Percentiles rank a stretch among this genome's conserved stretches.
These are phyloP conservation scores for Acropternis orthonyx DNA, from an alignment of 2,797 vertebrate genomes.

Conservation along the genomic window DNA sequence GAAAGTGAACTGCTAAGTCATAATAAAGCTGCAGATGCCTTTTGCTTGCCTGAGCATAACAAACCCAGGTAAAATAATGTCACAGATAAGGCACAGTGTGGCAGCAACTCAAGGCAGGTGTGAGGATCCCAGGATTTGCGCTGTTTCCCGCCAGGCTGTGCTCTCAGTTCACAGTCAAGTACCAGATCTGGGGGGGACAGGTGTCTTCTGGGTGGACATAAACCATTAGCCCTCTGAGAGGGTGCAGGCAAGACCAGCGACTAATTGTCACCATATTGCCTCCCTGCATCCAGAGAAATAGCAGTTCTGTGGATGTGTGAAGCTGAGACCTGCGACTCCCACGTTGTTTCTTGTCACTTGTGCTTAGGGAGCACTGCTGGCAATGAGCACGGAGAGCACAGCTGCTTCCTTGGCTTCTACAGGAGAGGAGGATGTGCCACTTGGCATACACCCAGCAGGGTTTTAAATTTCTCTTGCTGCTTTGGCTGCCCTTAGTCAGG, in stretches of 20 bases:
- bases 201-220: not conserved
- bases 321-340: not conserved
- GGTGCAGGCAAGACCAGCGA: not conserved
- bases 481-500: not conserved
- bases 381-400: not conserved
- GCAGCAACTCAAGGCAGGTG: not conserved
- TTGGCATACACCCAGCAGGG: not conserved
- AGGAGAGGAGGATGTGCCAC: not conserved
- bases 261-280: fast-evolving
- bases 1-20: not conserved
- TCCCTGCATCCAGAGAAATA: not conserved
- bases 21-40: not conserved
- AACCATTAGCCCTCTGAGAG: not conserved
- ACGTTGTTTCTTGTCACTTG: not conserved
- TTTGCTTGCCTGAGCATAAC: not conserved
- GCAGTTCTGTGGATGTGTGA: not conserved
- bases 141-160: not conserved
- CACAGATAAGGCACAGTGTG: not conserved
- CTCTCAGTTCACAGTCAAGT: not conserved
- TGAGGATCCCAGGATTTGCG: not conserved
- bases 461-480: not conserved
- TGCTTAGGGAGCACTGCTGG: not conserved
- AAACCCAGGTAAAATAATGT: not conserved
- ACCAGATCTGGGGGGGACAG: not conserved
- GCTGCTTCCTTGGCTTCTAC: not conserved